Percentiles rank a stretch among this genome's conserved stretches.
Evolutionary conservation across 2,113 vertebrate genomes (phyloP).

Genomic region (Hemiprocne comata): DNA sequence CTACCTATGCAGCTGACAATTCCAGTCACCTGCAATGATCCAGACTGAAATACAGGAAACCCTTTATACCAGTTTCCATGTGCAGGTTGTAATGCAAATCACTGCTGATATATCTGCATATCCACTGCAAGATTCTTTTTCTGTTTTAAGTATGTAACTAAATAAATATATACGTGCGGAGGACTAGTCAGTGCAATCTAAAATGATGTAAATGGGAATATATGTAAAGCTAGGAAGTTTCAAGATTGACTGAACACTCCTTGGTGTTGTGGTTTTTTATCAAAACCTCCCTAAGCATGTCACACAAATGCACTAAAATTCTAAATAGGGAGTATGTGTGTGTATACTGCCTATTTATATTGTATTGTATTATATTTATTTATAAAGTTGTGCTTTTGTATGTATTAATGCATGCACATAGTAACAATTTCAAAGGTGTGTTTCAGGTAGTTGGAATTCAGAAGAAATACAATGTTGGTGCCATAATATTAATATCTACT

Average conservation of each 20-base stretch:
- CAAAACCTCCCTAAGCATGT: not conserved
- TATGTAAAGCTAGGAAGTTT: not conserved
- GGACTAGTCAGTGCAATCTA: not conserved
- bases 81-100: not conserved
- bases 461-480: not conserved
- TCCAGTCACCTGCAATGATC: not conserved
- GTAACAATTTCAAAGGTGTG: not conserved
- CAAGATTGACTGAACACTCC: not conserved
- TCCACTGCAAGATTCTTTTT: not conserved
- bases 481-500: not conserved
- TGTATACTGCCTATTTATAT: not conserved
- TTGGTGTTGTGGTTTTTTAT: not conserved
- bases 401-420: not conserved
- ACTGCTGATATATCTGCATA: not conserved
- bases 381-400: not conserved
- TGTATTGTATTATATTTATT: not conserved
- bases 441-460: not conserved
- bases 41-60: not conserved
- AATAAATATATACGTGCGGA: not conserved
- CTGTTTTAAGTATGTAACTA: not conserved
- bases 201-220: not conserved
- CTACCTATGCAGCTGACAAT: not conserved
- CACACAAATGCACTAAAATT: not conserved
- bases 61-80: not conserved
- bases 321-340: not conserved